Conservation (phyloP, 2,797 vertebrate species). For the Erethizon dorsatum region DNA sequence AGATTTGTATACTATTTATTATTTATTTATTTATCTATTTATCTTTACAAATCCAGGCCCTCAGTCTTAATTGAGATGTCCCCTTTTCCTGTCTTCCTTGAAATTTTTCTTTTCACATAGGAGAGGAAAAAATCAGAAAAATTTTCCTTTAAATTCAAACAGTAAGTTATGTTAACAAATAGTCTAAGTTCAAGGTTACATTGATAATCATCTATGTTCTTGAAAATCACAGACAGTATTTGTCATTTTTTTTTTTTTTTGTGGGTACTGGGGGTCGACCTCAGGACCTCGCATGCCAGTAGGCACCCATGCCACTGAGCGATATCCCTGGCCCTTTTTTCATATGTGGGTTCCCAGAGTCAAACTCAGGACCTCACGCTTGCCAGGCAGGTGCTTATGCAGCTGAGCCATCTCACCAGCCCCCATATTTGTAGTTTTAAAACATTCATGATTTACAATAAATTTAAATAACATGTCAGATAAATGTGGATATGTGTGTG, state of each 20-base stretch:
- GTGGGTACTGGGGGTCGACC: too few relatives aligned
- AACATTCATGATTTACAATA: background rate
- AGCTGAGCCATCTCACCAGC: too few relatives aligned
- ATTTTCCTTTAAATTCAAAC: conserved; percentile 4
- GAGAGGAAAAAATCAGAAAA: background rate
- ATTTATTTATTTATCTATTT: background rate
- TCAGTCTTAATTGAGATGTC: background rate
- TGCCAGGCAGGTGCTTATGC: too few relatives aligned
- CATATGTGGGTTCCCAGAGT: too few relatives aligned
- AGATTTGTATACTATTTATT: background rate
- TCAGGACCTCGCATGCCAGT: too few relatives aligned
- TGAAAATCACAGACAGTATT: background rate
- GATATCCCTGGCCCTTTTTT: too few relatives aligned
- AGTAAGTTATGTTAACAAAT: background rate
- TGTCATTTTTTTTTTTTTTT: background rate
- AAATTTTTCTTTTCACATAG: background rate
- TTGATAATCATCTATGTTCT: background rate
- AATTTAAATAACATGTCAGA: background rate
- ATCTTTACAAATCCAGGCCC: background rate
- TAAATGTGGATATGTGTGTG: background rate
- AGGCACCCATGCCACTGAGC: too few relatives aligned
- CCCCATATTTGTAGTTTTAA: background rate
- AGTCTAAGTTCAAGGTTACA: background rate
- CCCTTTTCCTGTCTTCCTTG: background rate
- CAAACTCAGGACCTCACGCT: too few relatives aligned